Base-by-base conservation (phyloP, 2,113 vertebrate genomes). In the Alethe castanea region DNA sequence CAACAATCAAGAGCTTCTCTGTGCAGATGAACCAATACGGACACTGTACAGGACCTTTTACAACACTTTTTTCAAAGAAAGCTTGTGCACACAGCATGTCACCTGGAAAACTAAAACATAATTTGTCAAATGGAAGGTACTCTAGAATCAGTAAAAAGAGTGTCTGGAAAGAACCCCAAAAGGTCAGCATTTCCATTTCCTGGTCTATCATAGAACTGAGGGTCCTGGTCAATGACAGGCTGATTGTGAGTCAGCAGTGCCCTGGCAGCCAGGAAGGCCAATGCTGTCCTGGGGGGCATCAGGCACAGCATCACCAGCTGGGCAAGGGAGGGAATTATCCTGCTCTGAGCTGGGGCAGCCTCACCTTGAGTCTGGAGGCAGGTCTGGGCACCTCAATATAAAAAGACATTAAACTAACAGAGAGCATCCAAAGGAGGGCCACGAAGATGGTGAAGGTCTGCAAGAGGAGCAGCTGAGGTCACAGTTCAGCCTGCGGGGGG, bases 261-360 rank as follows among this genome's bases (percentile, higher is more conserved):
- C 53, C 45, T 26, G 38, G 47, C 17, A 60, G 29, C 6, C 53
- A 82, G n/a, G 6, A 89, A 14, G 13, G 38, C 3, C 53, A 53
- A 14, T 3, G 1, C 0, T 38, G 19, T 52, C 33, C 44, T 24
- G 15, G 38, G 26, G 11, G 0, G 1, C 35, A 57, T 50, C 52
- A 65, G 42, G 36, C 12, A 16, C 61, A 81, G n/a, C 28, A 60
- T 10, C 1, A 0, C 7, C 36, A 81, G 36, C 19, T 0, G 0
- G 45, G 20, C 14, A 33, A 54, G 47, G 20, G 40, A 74, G 38
- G 19, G 19, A 29, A 61, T 4, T 82, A 45, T 67, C 9, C 61
- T 0, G 0, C n/a, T 13, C 53, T 73, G 48, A 4, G 1, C 29
- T 65, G 38, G 8, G 9, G 7, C 0, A 0, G 33, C 19, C 33